Conservation (phyloP, 2,113 vertebrate genomes). For the Epinephelus lanceolatus region DNA sequence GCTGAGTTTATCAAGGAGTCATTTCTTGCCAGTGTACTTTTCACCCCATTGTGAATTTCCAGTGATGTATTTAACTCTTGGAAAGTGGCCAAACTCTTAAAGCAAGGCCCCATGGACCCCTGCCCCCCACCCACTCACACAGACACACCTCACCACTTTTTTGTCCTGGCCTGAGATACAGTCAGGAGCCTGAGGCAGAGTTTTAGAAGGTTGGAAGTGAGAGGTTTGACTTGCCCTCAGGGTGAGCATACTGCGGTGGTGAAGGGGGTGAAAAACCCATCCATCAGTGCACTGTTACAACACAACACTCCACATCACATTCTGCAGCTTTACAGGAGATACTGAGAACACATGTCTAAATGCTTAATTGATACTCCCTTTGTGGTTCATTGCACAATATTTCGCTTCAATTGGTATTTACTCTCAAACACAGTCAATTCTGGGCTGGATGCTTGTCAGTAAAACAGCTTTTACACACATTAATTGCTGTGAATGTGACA, state of each 20-base stretch:
- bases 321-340: slow-evolving; percentile 23
- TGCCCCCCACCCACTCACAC: not conserved
- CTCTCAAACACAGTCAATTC: not conserved
- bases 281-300: slow-evolving; percentile 36
- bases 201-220: slow-evolving; percentile 34
- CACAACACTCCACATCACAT: slow-evolving; percentile 35
- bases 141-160: slow-evolving; percentile 43
- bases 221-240: slow-evolving; percentile 51
- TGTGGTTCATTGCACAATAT: slow-evolving; percentile 4
- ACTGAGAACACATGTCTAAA: slow-evolving; percentile 2
- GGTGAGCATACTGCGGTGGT: slow-evolving; percentile 48
- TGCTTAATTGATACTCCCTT: not conserved
- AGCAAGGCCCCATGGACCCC: not conserved
- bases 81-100: slow-evolving; percentile 59
- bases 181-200: slow-evolving; percentile 49
- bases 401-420: not conserved
- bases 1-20: slow-evolving; percentile 55
- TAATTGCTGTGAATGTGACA: not conserved
- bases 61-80: slow-evolving; percentile 65
- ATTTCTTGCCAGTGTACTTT: slow-evolving; percentile 70
- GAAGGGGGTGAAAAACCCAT: slow-evolving; percentile 29
- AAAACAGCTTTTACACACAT: slow-evolving; percentile 12
- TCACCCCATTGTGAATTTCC: slow-evolving; percentile 70
- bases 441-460: not conserved
- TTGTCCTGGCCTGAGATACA: slow-evolving; percentile 36